A percentile compares a stretch with the other conserved stretches of the same genome.
These are phyloP conservation scores for Sebastiscus tertius DNA, from an alignment of 2,797 vertebrate genomes.

Conservation along the genomic window DNA sequence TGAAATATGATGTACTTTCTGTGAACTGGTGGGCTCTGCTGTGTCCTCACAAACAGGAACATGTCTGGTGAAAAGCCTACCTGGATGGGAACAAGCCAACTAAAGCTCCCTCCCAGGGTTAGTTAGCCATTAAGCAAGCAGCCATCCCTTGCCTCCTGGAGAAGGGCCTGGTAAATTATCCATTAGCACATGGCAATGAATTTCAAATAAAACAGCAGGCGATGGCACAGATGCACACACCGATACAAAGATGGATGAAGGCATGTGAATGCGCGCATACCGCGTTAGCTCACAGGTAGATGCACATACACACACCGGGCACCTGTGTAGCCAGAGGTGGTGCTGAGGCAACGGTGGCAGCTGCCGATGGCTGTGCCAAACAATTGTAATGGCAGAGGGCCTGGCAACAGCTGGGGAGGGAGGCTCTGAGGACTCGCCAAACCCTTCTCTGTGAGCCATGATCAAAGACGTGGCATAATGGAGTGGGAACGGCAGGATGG, in stretches of 20 bases:
- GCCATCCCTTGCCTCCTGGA: background rate
- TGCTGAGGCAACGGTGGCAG: constrained; percentile 51
- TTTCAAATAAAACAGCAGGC: constrained; percentile 48
- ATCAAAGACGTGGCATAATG: constrained; percentile 74
- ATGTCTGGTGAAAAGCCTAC: background rate
- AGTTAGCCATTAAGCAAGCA: constrained; percentile 40
- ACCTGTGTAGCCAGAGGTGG: constrained; percentile 59
- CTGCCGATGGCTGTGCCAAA: constrained; percentile 42
- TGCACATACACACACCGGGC: constrained; percentile 22
- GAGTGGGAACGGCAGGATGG: constrained; percentile 50
- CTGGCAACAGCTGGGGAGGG: constrained; percentile 64
- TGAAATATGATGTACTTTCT: background rate
- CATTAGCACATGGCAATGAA: constrained; percentile 50
- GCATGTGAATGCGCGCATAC: background rate
- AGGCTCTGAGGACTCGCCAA: constrained; percentile 60
- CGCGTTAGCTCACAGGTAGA: constrained; percentile 1
- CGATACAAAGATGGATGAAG: constrained; percentile 16
- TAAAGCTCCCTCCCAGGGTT: constrained; percentile 7
- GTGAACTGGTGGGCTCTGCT: background rate
- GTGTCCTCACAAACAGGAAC: background rate
- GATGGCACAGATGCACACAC: constrained; percentile 14
- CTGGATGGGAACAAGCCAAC: background rate
- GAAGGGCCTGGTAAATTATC: constrained; percentile 29
- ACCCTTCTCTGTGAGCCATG: constrained; percentile 54
- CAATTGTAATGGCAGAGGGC: constrained; percentile 51